A percentile compares a stretch with the other conserved stretches of the same genome.
Conservation (phyloP, 1,140 invertebrate genomes). For the Microplitis mediator region DNA sequence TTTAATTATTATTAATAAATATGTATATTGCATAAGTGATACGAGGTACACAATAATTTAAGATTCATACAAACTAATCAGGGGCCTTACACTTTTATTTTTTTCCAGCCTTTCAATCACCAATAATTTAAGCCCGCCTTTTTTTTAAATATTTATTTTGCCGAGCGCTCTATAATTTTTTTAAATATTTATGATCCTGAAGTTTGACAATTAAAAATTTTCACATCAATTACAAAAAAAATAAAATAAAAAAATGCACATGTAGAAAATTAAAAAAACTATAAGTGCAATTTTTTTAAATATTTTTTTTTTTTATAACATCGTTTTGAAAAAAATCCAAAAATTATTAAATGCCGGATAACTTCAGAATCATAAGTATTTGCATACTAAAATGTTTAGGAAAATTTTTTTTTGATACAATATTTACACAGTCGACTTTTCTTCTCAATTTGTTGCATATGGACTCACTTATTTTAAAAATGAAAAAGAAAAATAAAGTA, state of each 20-base stretch:
- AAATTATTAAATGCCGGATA: not conserved
- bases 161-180: not conserved
- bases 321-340: no score
- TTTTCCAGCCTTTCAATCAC: conserved; percentile 8
- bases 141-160: not conserved
- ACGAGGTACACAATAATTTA: conserved; percentile 23
- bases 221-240: no score
- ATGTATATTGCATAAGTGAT: conserved; percentile 29
- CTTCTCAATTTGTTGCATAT: no score
- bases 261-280: no score
- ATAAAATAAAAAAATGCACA: no score
- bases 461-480: no score
- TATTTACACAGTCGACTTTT: conserved; percentile 25
- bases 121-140: not conserved
- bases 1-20: conserved; percentile 27
- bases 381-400: conserved; percentile 21
- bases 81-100: not conserved
- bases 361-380: conserved; percentile 1
- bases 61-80: conserved; percentile 24
- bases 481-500: no score
- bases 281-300: no score
- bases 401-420: conserved; percentile 21
- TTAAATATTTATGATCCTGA: not conserved
- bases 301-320: no score
- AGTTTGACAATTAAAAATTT: no score